Conservation (phyloP, 2,888 invertebrate species). For the Holacanthella duospinosa region DNA sequence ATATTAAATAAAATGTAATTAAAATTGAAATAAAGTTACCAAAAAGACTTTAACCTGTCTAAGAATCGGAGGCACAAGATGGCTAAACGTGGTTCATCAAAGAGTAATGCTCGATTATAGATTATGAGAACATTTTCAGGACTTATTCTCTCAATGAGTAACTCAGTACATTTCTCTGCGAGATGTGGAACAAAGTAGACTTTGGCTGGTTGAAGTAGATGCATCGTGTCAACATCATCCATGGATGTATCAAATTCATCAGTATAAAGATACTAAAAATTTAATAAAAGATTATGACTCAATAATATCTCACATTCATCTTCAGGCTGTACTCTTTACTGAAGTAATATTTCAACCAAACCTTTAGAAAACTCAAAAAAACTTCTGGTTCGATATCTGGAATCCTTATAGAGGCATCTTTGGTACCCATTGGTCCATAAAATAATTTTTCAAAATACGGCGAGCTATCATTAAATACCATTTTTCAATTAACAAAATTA, state of each 20-base stretch:
- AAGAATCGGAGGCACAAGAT: constrained; percentile 69
- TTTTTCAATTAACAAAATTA: neutral
- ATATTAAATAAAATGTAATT: constrained; percentile 3
- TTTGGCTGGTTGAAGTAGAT: constrained; percentile 72
- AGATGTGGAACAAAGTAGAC: constrained; percentile 75
- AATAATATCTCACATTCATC: no score
- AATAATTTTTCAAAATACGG: constrained; percentile 82
- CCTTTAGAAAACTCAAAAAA: constrained; percentile 58
- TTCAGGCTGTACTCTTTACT: no score
- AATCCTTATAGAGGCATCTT: constrained; percentile 52
- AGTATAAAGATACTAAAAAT: constrained; percentile 54
- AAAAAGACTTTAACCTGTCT: constrained; percentile 46
- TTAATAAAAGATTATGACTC: neutral
- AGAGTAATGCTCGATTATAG: constrained; percentile 63
- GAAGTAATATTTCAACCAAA: no score
- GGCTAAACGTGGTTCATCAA: constrained; percentile 73
- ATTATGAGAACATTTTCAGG: constrained; percentile 75
- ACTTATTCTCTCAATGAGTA: constrained; percentile 56
- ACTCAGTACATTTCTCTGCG: constrained; percentile 72
- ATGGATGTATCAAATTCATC: constrained; percentile 62
- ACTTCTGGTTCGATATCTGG: constrained; percentile 76
- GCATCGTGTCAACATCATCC: constrained; percentile 76
- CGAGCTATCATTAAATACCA: constrained; percentile 42
- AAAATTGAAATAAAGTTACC: neutral
- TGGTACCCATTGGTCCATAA: constrained; percentile 59